Evolutionary conservation across 2,113 vertebrate genomes (phyloP).

Genomic region (Cynocephalus volans): DNA sequence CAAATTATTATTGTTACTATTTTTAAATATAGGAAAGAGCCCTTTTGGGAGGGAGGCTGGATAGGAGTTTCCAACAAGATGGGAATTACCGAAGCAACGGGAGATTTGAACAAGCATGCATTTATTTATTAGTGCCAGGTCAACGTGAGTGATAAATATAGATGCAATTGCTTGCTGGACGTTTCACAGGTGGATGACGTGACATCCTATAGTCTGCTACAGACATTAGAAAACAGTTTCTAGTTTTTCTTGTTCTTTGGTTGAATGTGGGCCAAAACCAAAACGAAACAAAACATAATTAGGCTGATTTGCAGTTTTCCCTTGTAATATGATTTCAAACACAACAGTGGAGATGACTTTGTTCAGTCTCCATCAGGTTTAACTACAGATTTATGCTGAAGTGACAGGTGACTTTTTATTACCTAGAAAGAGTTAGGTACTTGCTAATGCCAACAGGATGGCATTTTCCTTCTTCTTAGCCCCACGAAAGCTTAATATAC

Average conservation of each 20-base stretch:
- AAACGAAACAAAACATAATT: background rate
- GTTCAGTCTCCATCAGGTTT: background rate
- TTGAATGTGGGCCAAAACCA: conserved; percentile 49
- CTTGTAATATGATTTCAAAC: conserved; percentile 1
- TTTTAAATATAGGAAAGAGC: background rate
- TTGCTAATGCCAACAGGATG: conserved; percentile 51
- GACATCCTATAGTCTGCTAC: conserved; percentile 70
- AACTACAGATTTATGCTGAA: background rate
- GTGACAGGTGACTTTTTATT: conserved; percentile 5
- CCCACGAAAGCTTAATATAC: conserved; percentile 69
- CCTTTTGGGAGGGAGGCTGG: background rate
- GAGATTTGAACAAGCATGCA: conserved; percentile 56
- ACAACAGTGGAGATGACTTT: conserved; percentile 19
- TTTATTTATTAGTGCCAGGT: conserved; percentile 76
- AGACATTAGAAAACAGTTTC: conserved; percentile 67
- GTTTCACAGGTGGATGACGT: conserved; percentile 61
- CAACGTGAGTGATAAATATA: conserved; percentile 84
- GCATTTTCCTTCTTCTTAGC: conserved; percentile 62
- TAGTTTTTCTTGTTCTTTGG: conserved; percentile 77
- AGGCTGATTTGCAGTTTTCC: conserved; percentile 19
- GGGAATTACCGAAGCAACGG: background rate
- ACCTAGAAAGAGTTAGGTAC: conserved; percentile 29
- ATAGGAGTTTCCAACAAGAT: background rate
- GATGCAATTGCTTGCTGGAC: conserved; percentile 28
- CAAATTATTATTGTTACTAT: background rate